Conservation (phyloP, 2,113 vertebrate genomes). For the Tiliqua scincoides region DNA sequence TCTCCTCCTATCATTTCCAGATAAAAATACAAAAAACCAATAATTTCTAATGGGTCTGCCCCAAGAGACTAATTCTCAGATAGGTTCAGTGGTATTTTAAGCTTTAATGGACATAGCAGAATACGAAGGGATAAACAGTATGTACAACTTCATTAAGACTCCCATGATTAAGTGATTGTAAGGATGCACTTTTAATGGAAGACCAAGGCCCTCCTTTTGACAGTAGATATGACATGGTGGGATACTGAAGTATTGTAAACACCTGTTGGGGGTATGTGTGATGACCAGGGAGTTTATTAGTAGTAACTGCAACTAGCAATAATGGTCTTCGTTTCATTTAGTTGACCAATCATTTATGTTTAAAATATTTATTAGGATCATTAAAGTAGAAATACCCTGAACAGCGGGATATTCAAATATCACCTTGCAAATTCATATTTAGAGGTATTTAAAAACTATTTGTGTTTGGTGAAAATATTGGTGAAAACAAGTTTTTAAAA, state of each 20-base stretch:
- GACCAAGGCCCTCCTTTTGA: not conserved
- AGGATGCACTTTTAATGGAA: not conserved
- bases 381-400: not conserved
- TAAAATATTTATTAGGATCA: not conserved
- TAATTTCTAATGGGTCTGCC: not conserved
- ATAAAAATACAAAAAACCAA: constrained; percentile 24
- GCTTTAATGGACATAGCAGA: not conserved
- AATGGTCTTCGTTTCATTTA: not conserved
- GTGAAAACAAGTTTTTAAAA: not conserved
- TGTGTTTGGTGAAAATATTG: not conserved
- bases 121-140: no score
- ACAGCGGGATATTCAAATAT: not conserved
- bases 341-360: not conserved
- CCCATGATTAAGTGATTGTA: not conserved
- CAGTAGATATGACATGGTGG: not conserved
- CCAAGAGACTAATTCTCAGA: not conserved
- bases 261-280: no score
- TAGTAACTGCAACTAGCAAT: not conserved
- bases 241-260: not conserved
- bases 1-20: constrained; percentile 46
- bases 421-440: not conserved
- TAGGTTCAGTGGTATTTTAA: not conserved
- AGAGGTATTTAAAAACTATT: not conserved
- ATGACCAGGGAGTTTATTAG: not conserved
- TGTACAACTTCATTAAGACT: not conserved